phyloP scores from a whole-genome alignment of 2,888 invertebrate species.

The Parapristionchus giblindavisi region DNA sequence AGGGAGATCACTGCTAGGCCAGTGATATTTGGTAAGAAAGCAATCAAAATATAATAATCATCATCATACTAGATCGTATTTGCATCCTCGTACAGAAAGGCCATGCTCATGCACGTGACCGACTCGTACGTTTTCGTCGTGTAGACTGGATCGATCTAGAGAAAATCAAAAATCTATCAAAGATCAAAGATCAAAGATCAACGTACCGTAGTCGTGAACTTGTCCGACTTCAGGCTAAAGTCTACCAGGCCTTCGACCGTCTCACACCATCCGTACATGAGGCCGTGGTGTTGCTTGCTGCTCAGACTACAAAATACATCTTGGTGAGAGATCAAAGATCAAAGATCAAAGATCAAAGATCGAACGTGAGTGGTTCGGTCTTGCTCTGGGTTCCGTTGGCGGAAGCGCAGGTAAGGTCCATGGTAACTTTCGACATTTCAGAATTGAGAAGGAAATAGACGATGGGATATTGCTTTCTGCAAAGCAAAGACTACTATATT shows the following conservation, averaged over 20 bases:
- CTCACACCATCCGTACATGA: constrained; percentile 31
- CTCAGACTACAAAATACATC: constrained; percentile 2
- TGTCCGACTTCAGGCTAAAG: constrained; percentile 18
- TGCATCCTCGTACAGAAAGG: constrained; percentile 26
- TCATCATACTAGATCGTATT: neutral
- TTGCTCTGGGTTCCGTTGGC: constrained; percentile 20
- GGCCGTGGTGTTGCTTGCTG: constrained; percentile 5
- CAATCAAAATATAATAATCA: too few species aligned
- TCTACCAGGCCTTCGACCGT: constrained; percentile 33
- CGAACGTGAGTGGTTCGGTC: neutral
- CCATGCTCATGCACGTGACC: constrained; percentile 14
- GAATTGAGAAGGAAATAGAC: constrained; percentile 30
- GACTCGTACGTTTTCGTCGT: constrained; percentile 5
- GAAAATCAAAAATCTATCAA: neutral
- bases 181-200: neutral
- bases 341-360: neutral
- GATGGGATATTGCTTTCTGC: constrained; percentile 13
- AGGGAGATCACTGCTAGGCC: too few species aligned
- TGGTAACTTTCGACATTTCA: constrained; percentile 14
- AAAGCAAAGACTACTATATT: neutral
- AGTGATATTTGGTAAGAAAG: too few species aligned
- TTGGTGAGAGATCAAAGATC: neutral
- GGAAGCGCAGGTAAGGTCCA: constrained; percentile 25
- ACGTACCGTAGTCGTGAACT: constrained; percentile 14
- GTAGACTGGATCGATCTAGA: constrained; percentile 29